A percentile compares a stretch with the other conserved stretches of the same genome.
Evolutionary conservation across 2,797 vertebrate species (phyloP).

Genomic region (Hoplostethus mediterraneus): DNA sequence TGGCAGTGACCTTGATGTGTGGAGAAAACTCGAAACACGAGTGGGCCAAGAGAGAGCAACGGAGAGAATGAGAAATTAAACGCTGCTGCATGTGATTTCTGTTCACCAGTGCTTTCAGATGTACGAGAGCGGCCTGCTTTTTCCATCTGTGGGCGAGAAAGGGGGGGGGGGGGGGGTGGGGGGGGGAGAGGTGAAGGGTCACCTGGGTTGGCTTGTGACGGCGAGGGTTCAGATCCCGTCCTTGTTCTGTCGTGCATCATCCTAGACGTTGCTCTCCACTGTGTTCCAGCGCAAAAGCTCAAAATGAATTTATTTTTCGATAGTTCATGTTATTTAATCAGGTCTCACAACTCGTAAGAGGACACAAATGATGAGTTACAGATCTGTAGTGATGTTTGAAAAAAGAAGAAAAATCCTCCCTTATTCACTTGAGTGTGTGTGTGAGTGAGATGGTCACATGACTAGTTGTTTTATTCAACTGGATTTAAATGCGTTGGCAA

Average conservation of each 20-base stretch:
- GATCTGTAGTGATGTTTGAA: too few species aligned
- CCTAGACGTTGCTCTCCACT: too few species aligned
- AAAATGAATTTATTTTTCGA: too few species aligned
- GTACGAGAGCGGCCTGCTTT: constrained; percentile 13
- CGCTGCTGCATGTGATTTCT: constrained; percentile 51
- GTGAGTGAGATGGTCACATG: neutral
- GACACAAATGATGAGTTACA: too few species aligned
- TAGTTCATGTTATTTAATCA: too few species aligned
- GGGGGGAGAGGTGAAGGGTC: constrained; percentile 31
- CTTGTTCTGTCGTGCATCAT: too few species aligned
- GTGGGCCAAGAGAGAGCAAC: constrained; percentile 44
- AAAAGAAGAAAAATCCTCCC: neutral
- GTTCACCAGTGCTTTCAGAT: constrained; percentile 41
- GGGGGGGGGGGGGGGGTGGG: too few species aligned
- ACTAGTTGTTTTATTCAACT: constrained; percentile 16
- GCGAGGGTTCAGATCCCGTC: too few species aligned
- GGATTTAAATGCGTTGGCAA: constrained; percentile 29
- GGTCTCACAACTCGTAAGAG: too few species aligned
- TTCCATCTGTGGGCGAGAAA: constrained; percentile 11
- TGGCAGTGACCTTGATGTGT: constrained; percentile 72
- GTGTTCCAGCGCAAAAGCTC: too few species aligned
- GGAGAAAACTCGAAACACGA: constrained; percentile 56
- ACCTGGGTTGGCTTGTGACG: neutral
- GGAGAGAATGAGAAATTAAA: constrained; percentile 62
- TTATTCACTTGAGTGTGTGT: constrained; percentile 2